Evolutionary conservation across 2,888 invertebrate genomes (phyloP), one percentile per base, ranked within the genome.

Genomic region (Liopterus haemorrhoidalis): DNA sequence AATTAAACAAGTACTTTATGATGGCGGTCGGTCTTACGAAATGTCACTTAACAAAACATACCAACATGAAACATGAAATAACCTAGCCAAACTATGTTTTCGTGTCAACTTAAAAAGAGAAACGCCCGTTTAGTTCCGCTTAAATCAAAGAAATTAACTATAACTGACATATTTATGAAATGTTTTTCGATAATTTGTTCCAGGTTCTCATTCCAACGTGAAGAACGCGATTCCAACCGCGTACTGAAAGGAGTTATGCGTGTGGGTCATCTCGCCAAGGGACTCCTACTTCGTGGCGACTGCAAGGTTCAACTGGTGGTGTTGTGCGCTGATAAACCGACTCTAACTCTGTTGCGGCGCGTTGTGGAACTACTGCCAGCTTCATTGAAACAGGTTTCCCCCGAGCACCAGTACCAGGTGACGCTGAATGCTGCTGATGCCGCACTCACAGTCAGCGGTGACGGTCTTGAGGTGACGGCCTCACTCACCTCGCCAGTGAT

Each of bases 171-270:
- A 18, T 21, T 30, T 48, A 33, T 41, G 64, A 4, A 64, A 62
- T 54, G 53, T 63, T n/a, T 47, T 50, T 46, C 41, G 35, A 50
- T n/a, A n/a, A n/a, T n/a, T n/a, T n/a, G n/a, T 56, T 59, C 11
- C 53, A 72, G 72, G 50, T 76, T 82, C 57, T 81, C 81, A 42
- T 82, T 82, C 68, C 80, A 81, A 66, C 76, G 76, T 52, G 76
- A 82, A 57, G 79, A 67, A 46, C 63, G 74, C 40, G 70, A 73
- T 55, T 71, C 74, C 28, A 71, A 75, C 54, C 80, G 95, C 49
- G 81, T 89, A 54, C 73, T 97, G 32, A 91, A 94, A 67, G 96
- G 96, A 48, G 95, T 96, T 19, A 94, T 96, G 93, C 82, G 96
- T 51, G 94, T 96, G 32, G 95, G 95, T 41, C 84, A 88, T 62